Base-by-base conservation (phyloP, 2,888 invertebrate genomes). In the Lamellibrachia columna region DNA sequence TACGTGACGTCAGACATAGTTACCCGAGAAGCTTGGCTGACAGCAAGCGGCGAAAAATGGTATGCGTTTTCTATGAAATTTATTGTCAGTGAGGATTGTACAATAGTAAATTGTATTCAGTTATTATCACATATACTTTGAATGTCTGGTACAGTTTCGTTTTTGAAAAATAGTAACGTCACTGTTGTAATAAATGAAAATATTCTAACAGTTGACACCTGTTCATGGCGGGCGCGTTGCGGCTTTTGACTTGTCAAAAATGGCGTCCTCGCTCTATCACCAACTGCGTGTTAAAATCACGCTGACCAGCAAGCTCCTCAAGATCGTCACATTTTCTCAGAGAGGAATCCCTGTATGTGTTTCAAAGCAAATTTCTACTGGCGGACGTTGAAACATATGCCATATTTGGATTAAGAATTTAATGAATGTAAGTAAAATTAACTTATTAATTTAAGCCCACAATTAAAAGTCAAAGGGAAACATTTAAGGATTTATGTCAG, bases 1-100 rank as follows among this genome's bases (percentile, higher is more conserved):
- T 75, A 53, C 22, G 92, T 92, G 92, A 92, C 92, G 92, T 52
- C 58, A 92, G 40, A 92, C 92, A 92, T 92, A 75, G 92, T 92
- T 92, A 75, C 92, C 90, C 40, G 40, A 75, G 92, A 92, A 92
- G 92, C 92, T 92, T 92, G 75, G 75, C 75, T 75, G 75, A 75
- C 75, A n/a, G 75, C 75, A 75, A 75, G 75, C 22, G 75, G n/a
- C n/a, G 75, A 75, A 75, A 75, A 22, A 75, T 75, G 75, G 75
- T 75, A 75, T 75, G 75, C 15, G 22, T 75, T 75, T 75, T 75
- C 75, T 75, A 15, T 75, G n/a, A 22, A 75, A 75, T 75, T 11
- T 11, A 75, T 15, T 75, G 2, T n/a, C 75, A 3, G n/a, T 75
- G 22, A 75, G n/a, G 75, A 6, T 92, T 92, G 11, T 40, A 53